Evolutionary conservation across 2,888 invertebrate genomes (phyloP).

Genomic region (Drosophila maculinotata): DNA sequence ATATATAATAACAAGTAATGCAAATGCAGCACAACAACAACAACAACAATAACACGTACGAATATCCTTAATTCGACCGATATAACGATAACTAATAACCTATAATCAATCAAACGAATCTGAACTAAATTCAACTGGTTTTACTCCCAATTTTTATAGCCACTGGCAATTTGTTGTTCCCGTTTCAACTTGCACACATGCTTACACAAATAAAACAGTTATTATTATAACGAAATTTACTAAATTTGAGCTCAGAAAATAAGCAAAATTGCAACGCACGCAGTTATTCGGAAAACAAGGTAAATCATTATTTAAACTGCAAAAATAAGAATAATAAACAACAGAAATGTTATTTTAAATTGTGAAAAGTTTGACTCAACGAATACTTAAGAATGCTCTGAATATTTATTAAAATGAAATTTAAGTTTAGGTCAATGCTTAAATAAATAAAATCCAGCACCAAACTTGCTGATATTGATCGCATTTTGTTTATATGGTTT

Average conservation of each 20-base stretch:
- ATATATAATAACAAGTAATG: conserved; percentile 7
- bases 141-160: conserved; percentile 50
- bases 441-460: no score
- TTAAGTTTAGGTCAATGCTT: no score
- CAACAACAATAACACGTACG: conserved; percentile 3
- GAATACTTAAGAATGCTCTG: no score
- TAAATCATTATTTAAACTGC: conserved; percentile 14
- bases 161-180: conserved; percentile 37
- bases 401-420: no score
- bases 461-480: no score
- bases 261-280: conserved; percentile 34
- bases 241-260: conserved; percentile 25
- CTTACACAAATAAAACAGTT: conserved; percentile 25
- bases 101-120: conserved; percentile 54
- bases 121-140: conserved; percentile 55
- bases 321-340: neutral
- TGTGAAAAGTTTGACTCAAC: no score
- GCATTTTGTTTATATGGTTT: no score
- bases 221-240: conserved; percentile 11
- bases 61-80: conserved; percentile 32
- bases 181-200: conserved; percentile 17
- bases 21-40: conserved; percentile 1
- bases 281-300: conserved; percentile 31
- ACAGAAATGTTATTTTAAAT: neutral
- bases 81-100: conserved; percentile 32